Conservation (phyloP, 1,140 invertebrate species). For the Lutraria rhynchaena region DNA sequence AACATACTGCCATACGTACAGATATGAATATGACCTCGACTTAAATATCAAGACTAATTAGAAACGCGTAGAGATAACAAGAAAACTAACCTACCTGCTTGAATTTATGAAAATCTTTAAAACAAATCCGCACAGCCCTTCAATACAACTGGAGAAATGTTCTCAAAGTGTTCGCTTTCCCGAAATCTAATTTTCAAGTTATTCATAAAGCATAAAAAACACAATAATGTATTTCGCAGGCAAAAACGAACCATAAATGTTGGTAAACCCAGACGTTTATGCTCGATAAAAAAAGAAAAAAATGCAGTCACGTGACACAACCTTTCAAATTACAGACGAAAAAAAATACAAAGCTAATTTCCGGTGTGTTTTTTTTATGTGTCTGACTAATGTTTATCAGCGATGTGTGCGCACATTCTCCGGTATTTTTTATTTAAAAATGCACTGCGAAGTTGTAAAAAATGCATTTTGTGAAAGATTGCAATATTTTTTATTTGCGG, state of each 20-base stretch:
- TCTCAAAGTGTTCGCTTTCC: slow-evolving; percentile 18
- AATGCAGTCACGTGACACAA: slow-evolving; percentile 41
- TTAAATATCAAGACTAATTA: too few relatives aligned
- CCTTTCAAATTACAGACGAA: slow-evolving; percentile 53
- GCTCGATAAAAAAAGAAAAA: slow-evolving; percentile 52
- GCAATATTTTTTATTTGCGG: slow-evolving; percentile 31
- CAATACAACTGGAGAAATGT: background rate
- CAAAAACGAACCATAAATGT: slow-evolving; percentile 46
- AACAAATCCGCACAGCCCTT: background rate
- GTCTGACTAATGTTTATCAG: slow-evolving; percentile 52
- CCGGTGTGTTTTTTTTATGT: slow-evolving; percentile 47
- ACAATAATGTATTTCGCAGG: slow-evolving; percentile 44
- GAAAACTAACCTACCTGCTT: slow-evolving; percentile 14
- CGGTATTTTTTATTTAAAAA: slow-evolving; percentile 27
- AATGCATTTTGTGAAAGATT: slow-evolving; percentile 4
- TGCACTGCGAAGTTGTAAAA: slow-evolving; percentile 22
- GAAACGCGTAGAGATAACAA: background rate
- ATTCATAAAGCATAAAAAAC: slow-evolving; percentile 42
- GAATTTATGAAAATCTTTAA: slow-evolving; percentile 17
- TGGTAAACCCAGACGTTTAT: slow-evolving; percentile 43
- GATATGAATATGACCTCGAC: too few relatives aligned
- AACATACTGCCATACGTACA: too few relatives aligned
- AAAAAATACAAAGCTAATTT: slow-evolving; percentile 53
- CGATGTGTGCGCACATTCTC: slow-evolving; percentile 4
- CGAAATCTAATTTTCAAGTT: slow-evolving; percentile 43